A percentile compares a stretch with the other conserved stretches of the same genome.
phyloP scores from a whole-genome alignment of 2,888 invertebrate genomes.

The Zygothrica quintamaculata region DNA sequence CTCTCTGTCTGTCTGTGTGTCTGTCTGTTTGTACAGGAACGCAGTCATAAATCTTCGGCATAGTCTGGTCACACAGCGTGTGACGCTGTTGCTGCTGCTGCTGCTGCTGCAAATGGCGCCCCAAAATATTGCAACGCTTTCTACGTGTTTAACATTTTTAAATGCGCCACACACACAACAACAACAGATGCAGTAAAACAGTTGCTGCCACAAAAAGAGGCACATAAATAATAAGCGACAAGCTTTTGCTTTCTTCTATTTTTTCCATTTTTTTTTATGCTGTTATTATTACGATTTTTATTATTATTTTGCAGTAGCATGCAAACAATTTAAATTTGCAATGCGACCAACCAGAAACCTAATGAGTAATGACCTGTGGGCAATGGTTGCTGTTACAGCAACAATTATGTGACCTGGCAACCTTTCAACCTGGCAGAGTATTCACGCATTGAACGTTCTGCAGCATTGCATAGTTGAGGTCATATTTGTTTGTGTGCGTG shows the following conservation, averaged over 20 bases:
- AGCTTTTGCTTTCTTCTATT: slow-evolving; percentile 32
- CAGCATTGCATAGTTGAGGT: slow-evolving; percentile 10
- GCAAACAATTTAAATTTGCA: slow-evolving; percentile 73
- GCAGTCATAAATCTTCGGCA: slow-evolving; percentile 71
- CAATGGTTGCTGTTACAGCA: neutral
- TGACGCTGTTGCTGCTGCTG: slow-evolving; percentile 33
- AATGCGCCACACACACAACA: slow-evolving; percentile 32
- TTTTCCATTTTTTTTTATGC: neutral
- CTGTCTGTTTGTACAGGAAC: slow-evolving; percentile 14
- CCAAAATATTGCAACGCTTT: slow-evolving; percentile 59
- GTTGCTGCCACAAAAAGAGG: slow-evolving; percentile 26
- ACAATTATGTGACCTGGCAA: slow-evolving; percentile 19
- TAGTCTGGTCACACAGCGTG: slow-evolving; percentile 67
- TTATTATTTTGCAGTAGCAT: slow-evolving; percentile 35
- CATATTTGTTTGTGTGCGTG: slow-evolving; percentile 13
- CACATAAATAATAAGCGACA: slow-evolving; percentile 74
- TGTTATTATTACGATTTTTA: slow-evolving; percentile 1
- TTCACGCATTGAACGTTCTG: slow-evolving; percentile 26
- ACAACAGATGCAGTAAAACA: neutral
- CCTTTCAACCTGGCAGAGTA: too few relatives aligned
- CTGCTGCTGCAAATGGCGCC: slow-evolving; percentile 3
- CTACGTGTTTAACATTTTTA: slow-evolving; percentile 73
- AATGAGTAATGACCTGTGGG: slow-evolving; percentile 44
- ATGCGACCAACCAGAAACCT: slow-evolving; percentile 50
- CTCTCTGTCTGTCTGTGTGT: slow-evolving; percentile 5